Percentiles rank a stretch among this genome's conserved stretches.
phyloP scores from a whole-genome alignment of 2,797 vertebrate species.

The Sebastes matsubarae region DNA sequence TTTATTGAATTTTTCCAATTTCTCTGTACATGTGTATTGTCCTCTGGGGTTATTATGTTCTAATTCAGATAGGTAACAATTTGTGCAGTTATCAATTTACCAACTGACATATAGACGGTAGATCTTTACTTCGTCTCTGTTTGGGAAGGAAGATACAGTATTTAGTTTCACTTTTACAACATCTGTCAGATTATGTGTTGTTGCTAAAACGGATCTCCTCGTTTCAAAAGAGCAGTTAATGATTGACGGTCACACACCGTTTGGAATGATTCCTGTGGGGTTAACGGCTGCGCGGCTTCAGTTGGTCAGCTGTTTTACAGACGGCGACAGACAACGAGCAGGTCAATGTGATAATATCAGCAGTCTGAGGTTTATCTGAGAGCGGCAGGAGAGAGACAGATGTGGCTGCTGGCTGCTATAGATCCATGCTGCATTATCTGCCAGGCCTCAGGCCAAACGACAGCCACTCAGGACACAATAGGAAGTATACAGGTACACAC shows the following conservation, averaged over 20 bases:
- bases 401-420: constrained; percentile 55
- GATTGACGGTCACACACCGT: not conserved
- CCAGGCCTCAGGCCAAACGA: constrained; percentile 46
- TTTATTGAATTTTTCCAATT: too few species aligned
- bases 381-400: constrained; percentile 52
- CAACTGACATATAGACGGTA: too few species aligned
- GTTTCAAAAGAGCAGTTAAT: constrained; percentile 8
- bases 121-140: not conserved
- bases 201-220: too few species aligned
- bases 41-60: too few species aligned
- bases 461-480: constrained; percentile 46
- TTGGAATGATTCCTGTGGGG: not conserved
- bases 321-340: constrained; percentile 26
- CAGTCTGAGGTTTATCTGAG: constrained; percentile 30
- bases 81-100: too few species aligned
- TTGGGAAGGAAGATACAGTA: not conserved
- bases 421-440: constrained; percentile 56
- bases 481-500: not conserved
- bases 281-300: constrained; percentile 4
- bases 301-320: constrained; percentile 36
- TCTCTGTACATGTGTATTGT: too few species aligned
- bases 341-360: constrained; percentile 34
- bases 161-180: not conserved
- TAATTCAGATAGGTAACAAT: too few species aligned
- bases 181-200: not conserved